phyloP scores from a whole-genome alignment of 2,888 invertebrate genomes.

The Habrosyne pyritoides region DNA sequence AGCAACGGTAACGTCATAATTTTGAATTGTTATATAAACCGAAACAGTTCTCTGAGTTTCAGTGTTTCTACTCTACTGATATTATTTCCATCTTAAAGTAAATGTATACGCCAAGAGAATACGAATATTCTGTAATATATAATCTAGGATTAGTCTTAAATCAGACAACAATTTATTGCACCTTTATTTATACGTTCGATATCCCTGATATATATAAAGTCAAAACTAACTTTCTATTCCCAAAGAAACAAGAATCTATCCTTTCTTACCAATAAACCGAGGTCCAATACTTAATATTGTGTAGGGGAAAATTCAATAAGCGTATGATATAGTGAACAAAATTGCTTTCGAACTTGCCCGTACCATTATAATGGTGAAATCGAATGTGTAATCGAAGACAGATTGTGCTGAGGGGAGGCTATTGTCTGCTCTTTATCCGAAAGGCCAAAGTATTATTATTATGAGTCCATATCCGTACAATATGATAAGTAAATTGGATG shows the following conservation, averaged over 20 bases:
- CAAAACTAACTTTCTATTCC: neutral
- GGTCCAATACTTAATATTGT: conserved; percentile 4
- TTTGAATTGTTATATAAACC: neutral
- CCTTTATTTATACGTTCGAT: neutral
- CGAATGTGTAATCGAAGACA: conserved; percentile 49
- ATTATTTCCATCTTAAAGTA: neutral
- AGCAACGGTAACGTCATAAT: neutral
- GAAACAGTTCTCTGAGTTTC: neutral
- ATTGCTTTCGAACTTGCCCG: conserved; percentile 16
- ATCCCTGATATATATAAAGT: neutral
- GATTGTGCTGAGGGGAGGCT: conserved; percentile 27
- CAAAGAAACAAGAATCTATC: neutral
- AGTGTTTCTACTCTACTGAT: neutral
- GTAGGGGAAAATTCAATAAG: conserved; percentile 2
- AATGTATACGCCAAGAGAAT: neutral
- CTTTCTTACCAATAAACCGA: neutral
- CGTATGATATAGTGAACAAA: neutral
- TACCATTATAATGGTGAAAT: conserved; percentile 42
- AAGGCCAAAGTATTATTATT: conserved; percentile 20
- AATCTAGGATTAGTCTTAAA: no score
- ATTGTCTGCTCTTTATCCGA: conserved; percentile 17
- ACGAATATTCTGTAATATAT: neutral
- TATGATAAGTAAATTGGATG: conserved; percentile 25
- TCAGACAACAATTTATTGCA: neutral
- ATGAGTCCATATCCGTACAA: conserved; percentile 13